phyloP scores from a whole-genome alignment of 1,140 invertebrate species.

The Telenomus remus region DNA sequence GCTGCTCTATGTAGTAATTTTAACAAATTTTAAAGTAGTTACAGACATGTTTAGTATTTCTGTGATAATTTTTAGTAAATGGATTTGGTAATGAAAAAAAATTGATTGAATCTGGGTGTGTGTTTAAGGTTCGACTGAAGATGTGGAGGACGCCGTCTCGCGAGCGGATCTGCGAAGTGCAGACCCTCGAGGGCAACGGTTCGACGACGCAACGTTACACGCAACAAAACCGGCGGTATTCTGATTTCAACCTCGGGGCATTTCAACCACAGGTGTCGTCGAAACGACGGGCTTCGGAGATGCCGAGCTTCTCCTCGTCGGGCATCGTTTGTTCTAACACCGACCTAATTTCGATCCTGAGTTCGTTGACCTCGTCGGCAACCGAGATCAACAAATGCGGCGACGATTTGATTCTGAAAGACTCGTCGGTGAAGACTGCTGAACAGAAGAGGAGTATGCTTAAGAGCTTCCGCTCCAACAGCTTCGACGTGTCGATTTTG shows the following conservation, averaged over 20 bases:
- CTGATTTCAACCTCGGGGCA: constrained; percentile 81
- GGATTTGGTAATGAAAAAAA: too few species aligned
- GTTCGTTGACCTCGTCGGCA: constrained; percentile 85
- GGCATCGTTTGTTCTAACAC: constrained; percentile 87
- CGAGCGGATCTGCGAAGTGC: constrained; percentile 87
- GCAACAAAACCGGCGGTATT: constrained; percentile 80
- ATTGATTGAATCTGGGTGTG: too few species aligned
- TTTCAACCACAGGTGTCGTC: constrained; percentile 66
- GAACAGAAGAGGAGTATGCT: constrained; percentile 77
- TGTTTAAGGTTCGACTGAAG: constrained; percentile 79
- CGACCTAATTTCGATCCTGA: constrained; percentile 86
- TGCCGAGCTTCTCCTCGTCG: constrained; percentile 75
- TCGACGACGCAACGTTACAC: constrained; percentile 78
- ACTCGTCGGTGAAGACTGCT: constrained; percentile 59
- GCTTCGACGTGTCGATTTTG: constrained; percentile 86
- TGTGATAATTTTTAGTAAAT: too few species aligned
- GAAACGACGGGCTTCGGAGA: constrained; percentile 79
- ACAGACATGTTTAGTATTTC: too few species aligned
- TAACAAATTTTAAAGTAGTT: too few species aligned
- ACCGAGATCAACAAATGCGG: constrained; percentile 82
- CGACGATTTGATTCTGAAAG: constrained; percentile 58
- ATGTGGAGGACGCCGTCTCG: constrained; percentile 85
- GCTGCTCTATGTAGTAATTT: too few species aligned
- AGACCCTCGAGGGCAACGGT: constrained; percentile 81
- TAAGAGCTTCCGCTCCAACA: constrained; percentile 83